Evolutionary conservation across 2,113 vertebrate species (phyloP), one percentile per base, ranked within the genome.

Genomic region (Pelecanus crispus): DNA sequence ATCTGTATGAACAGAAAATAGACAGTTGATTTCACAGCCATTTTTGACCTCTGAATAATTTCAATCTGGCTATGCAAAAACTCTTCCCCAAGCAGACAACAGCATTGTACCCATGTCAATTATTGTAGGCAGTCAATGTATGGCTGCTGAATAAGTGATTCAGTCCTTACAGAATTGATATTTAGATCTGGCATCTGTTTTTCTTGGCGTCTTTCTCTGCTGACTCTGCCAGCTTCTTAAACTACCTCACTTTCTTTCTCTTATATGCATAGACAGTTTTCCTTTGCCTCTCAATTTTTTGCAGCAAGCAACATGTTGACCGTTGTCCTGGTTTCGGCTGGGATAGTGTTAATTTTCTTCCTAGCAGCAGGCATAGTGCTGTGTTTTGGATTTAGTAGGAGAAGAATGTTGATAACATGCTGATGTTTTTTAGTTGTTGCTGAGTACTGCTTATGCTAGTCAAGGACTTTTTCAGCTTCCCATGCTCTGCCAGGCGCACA

Each of bases 1-100:
- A 78, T 86, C 85, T 94, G 56, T 86, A 90, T 65, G 80, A 75
- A 88, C 21, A 91, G 79, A 95, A 93, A 94, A 81, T 81, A 92
- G 89, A 81, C 59, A 78, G 31, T 79, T 96, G 81, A 93, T 97
- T 97, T 96, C 82, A 81, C 79, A 95, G 62, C n/a, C 79, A 65
- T 91, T 96, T 96, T 90, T 96, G 91, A 97, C 85, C 92, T 94
- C 42, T 73, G 85, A 95, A 90, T 96, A 92, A 95, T 96, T 97
- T 94, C 72, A 88, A 21, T 92, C 83, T 95, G 91, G 95, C 87
- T 84, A 52, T 92, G 87, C 89, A 95, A 90, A 96, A 96, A 59
- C 66, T 94, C 82, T 93, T 88, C 52, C 42, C 70, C 50, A 66
- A 63, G 82, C 67, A 97, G 82, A 96, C 87, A 93, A 92, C 53